Percentiles rank a stretch among this genome's conserved stretches.
These are phyloP conservation scores for Cyclophora albipunctata DNA, from an alignment of 2,888 invertebrate genomes.

Conservation along the genomic window DNA sequence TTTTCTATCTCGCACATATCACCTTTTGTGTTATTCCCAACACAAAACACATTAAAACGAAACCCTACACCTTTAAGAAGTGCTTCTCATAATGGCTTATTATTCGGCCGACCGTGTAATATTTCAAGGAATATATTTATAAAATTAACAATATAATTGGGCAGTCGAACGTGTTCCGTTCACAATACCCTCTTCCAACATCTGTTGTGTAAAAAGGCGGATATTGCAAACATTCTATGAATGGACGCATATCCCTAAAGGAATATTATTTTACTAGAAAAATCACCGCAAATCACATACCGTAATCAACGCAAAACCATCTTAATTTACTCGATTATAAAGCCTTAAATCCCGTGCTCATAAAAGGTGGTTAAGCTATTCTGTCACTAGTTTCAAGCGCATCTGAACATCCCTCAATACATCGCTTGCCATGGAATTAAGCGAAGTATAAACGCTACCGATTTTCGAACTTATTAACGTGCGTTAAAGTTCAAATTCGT, in stretches of 20 bases:
- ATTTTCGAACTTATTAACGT: conserved; percentile 7
- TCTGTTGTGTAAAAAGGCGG: conserved; percentile 72
- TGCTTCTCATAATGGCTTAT: conserved; percentile 60
- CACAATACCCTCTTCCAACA: conserved; percentile 57
- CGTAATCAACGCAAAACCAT: conserved; percentile 14
- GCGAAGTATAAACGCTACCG: too few species aligned
- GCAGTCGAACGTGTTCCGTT: conserved; percentile 52
- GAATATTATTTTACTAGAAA: conserved; percentile 25
- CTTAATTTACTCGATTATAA: conserved; percentile 12
- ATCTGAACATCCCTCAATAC: conserved; percentile 71
- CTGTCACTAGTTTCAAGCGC: conserved; percentile 36
- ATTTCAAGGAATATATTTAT: conserved; percentile 70
- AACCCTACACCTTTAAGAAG: conserved; percentile 33
- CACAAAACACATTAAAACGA: conserved; percentile 20
- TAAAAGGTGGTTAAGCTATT: conserved; percentile 22
- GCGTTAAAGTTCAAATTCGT: conserved; percentile 24
- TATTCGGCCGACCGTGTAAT: conserved; percentile 60
- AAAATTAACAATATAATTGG: conserved; percentile 76
- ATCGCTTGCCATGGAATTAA: conserved; percentile 27
- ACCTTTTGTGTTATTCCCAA: conserved; percentile 25
- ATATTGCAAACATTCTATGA: conserved; percentile 66
- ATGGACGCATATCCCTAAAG: conserved; percentile 61
- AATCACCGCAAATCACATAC: conserved; percentile 14
- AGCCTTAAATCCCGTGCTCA: conserved; percentile 19
- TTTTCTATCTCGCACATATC: background rate